phyloP scores from a whole-genome alignment of 1,140 invertebrate species.

The Holotrichia oblita region DNA sequence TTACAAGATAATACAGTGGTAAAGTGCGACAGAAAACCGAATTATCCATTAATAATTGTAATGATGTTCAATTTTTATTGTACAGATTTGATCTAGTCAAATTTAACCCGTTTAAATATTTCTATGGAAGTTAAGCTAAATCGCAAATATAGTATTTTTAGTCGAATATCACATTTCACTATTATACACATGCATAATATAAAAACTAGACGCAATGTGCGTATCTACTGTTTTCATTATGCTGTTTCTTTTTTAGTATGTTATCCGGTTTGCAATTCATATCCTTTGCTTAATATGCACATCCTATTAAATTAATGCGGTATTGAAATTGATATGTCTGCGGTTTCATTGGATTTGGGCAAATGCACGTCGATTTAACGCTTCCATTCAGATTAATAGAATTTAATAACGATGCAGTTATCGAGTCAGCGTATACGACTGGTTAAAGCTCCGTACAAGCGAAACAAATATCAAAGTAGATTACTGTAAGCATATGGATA shows the following conservation, averaged over 20 bases:
- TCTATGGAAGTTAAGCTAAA: too few species aligned
- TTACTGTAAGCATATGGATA: too few species aligned
- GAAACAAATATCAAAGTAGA: too few species aligned
- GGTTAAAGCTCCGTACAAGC: too few species aligned
- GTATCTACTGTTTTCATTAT: too few species aligned
- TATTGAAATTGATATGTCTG: constrained; percentile 23
- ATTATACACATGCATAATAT: too few species aligned
- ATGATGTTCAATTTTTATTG: too few species aligned
- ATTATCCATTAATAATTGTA: too few species aligned
- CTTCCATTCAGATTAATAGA: background rate
- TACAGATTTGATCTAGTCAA: too few species aligned
- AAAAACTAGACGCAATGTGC: too few species aligned
- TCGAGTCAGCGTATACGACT: background rate
- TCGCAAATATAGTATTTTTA: background rate
- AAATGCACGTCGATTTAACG: background rate
- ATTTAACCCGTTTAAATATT: too few species aligned
- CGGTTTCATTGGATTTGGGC: background rate
- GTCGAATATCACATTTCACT: background rate
- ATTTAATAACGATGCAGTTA: constrained; percentile 7
- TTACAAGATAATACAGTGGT: background rate
- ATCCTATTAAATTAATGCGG: background rate
- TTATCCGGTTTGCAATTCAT: background rate
- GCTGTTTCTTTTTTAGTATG: too few species aligned
- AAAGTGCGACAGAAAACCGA: background rate
- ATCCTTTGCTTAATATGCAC: constrained; percentile 19